Base-by-base conservation (phyloP, 2,888 invertebrate species). In the Podabrus alpinus region DNA sequence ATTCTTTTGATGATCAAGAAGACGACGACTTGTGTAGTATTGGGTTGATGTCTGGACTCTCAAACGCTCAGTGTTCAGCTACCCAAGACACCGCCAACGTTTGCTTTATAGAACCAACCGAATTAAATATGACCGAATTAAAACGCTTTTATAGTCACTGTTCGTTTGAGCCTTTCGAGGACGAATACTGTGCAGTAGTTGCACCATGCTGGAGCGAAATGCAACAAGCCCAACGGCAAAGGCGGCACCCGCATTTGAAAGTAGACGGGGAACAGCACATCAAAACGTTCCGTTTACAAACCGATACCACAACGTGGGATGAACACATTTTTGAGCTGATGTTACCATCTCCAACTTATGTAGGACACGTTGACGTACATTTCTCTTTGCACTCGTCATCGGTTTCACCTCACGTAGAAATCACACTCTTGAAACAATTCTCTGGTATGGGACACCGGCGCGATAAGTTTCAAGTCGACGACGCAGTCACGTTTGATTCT, bases 151-250 rank as follows among this genome's bases (percentile, higher is more conserved):
- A 94, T 81, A 90, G 92, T 60, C 87, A 97, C 72, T 95, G 94
- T 2, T 92, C 93, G 78, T 95, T 95, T 83, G 95, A 95, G 82
- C 90, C 91, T 77, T 86, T 92, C 73, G 90, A 90, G 80, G 91
- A 91, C 0, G 88, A 92, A 0, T 97, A 95, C 85, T 93, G 94
- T 70, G 96, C 96, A 0, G 96, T 96, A 15, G 96, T 97, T 3
- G 96, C 97, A 0, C 94, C 96, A 3, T 97, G 97, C 86, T 97
- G 97, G 97, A 94, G 94, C 79, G 97, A 97, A 86, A 91, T 97
- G 82, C 95, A 97, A 81, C 97, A 97, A 79, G 96, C 96, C 5
- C 96, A 97, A 85, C 92, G 96, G 74, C 96, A 97, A 81, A 89
- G 97, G 15, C 92, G 95, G 59, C 95, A 97, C 86, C 95, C 97